Evolutionary conservation across 2,797 vertebrate genomes (phyloP).

Genomic region (Rhinophrynus dorsalis): DNA sequence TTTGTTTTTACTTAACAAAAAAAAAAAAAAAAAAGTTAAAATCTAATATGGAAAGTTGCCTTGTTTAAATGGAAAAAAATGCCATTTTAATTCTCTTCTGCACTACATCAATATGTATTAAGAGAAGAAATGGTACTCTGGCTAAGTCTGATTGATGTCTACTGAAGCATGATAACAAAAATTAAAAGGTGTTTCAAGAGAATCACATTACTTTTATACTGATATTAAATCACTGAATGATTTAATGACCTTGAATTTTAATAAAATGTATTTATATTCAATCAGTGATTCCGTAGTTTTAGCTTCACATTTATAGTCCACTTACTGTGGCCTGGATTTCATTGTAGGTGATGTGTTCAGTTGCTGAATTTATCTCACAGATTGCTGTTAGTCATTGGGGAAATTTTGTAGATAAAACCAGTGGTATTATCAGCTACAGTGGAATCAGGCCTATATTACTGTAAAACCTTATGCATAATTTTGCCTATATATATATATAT

Average conservation of each 20-base stretch:
- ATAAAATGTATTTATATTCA: slow-evolving; percentile 46
- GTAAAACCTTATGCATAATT: too few relatives aligned
- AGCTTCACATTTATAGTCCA: not conserved
- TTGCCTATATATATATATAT: too few relatives aligned
- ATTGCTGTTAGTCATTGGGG: too few relatives aligned
- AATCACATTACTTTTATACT: slow-evolving; percentile 38
- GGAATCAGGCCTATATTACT: too few relatives aligned
- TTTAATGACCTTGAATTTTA: slow-evolving; percentile 51
- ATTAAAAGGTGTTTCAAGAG: slow-evolving; percentile 50
- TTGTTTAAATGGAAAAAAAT: slow-evolving; percentile 46
- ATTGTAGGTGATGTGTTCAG: too few relatives aligned
- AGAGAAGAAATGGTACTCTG: slow-evolving; percentile 42
- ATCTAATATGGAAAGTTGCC: slow-evolving; percentile 42
- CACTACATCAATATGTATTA: slow-evolving; percentile 47
- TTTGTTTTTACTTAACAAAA: slow-evolving; percentile 33
- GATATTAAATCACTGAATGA: slow-evolving; percentile 46
- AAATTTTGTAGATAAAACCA: too few relatives aligned
- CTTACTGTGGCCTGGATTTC: too few relatives aligned
- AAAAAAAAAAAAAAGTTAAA: too few relatives aligned
- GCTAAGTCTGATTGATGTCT: slow-evolving; percentile 47
- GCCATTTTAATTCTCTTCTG: slow-evolving; percentile 39
- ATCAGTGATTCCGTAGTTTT: slow-evolving; percentile 15
- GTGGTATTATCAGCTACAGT: too few relatives aligned
- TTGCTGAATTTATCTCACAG: too few relatives aligned
- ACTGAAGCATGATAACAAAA: slow-evolving; percentile 48